phyloP scores from a whole-genome alignment of 1,140 invertebrate species.

The Calephelis virginiensis region DNA sequence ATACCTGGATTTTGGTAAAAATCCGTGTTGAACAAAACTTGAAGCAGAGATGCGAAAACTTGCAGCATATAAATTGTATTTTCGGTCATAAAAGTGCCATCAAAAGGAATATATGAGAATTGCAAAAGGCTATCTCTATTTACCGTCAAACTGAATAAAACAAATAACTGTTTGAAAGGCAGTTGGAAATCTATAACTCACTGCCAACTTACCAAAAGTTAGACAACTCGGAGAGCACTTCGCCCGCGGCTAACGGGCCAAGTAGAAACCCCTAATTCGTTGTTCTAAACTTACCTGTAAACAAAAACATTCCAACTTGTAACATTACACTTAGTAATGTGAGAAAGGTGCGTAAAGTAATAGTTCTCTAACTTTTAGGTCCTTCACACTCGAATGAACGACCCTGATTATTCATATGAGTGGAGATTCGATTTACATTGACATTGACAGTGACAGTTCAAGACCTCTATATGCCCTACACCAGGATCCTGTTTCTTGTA shows the following conservation, averaged over 20 bases:
- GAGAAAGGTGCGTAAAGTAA: constrained; percentile 25
- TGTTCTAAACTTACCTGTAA: constrained; percentile 68
- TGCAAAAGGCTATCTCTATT: constrained; percentile 65
- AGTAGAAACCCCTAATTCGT: constrained; percentile 56
- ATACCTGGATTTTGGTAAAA: too few relatives aligned
- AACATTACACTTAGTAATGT: constrained; percentile 41
- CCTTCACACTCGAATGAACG: too few relatives aligned
- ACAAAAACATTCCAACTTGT: constrained; percentile 55
- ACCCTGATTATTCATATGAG: too few relatives aligned
- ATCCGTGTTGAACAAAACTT: neutral
- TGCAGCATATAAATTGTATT: constrained; percentile 1
- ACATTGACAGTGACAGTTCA: too few relatives aligned
- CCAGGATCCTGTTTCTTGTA: too few relatives aligned
- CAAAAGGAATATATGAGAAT: constrained; percentile 35
- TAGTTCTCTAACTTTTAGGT: too few relatives aligned
- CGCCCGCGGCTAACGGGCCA: constrained; percentile 50
- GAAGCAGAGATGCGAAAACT: neutral
- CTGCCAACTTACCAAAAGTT: constrained; percentile 71
- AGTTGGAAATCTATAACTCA: constrained; percentile 76
- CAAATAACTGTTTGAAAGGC: constrained; percentile 73
- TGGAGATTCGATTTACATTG: too few relatives aligned
- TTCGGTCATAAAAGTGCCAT: constrained; percentile 17
- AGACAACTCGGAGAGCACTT: constrained; percentile 61
- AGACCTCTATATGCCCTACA: too few relatives aligned
- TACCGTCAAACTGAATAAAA: constrained; percentile 70